Evolutionary conservation across 2,888 invertebrate genomes (phyloP), one percentile per base, ranked within the genome.

Genomic region (Drosophila atroscutellata): DNA sequence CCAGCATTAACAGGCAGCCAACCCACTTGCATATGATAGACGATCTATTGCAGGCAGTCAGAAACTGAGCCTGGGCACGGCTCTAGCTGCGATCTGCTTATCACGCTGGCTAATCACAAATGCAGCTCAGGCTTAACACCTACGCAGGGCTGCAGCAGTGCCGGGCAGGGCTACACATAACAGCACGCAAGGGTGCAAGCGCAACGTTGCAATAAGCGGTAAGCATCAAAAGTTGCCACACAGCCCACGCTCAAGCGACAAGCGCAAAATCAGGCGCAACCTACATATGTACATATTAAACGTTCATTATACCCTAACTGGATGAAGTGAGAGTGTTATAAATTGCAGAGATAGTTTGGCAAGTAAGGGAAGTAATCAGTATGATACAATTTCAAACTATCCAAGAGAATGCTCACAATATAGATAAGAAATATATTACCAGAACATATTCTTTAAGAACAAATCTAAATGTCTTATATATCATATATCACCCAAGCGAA

Each of bases 161-260:
- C 28, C 34, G 30, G 54, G 18, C 51, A 61, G 56, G 51, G 57
- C 51, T 67, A 45, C 47, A 34, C 9, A n/a, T 9, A 26, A 26
- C 36, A 26, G 50, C 37, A 7, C 42, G 52, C 42, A 49, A 68
- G 65, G 73, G 72, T 20, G 54, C 69, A 64, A 63, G 65, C 60
- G 50, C 37, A 47, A 57, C 28, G 42, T 6, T 26, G 34, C 30
- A 24, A 34, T 30, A 49, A 61, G 47, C 26, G 45, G 50, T 45
- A 39, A 54, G 71, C 80, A 67, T 80, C 87, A 85, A 85, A 84
- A 77, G 88, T 74, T 67, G 72, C 81, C 80, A 76, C 67, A 56
- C 57, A 61, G 49, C 90, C 90, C 73, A 90, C 89, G 74, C 69
- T 56, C 26, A 49, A 65, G 36, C 45, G 30, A 52, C 67, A 61